Conservation (phyloP, 2,797 vertebrate species). For the Sebastes nivosus region DNA sequence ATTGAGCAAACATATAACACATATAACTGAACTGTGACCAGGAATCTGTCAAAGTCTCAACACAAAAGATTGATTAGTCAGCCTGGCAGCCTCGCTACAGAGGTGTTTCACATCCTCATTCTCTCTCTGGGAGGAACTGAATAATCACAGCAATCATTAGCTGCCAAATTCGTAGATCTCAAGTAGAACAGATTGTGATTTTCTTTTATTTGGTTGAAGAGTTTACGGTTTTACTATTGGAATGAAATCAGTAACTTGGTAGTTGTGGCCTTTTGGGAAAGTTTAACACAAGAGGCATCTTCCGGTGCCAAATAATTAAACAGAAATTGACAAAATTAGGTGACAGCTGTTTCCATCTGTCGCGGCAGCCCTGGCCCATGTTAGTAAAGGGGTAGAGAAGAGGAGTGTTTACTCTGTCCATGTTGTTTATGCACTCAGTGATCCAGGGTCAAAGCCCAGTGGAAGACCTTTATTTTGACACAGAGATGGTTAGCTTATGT, state of each 20-base stretch:
- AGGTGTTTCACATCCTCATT: conserved; percentile 60
- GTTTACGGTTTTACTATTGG: background rate
- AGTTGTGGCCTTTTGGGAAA: background rate
- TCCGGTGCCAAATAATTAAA: background rate
- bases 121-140: background rate
- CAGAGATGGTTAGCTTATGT: background rate
- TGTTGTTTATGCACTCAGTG: background rate
- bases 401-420: background rate
- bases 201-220: background rate
- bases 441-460: conserved; percentile 1
- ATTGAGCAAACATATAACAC: background rate
- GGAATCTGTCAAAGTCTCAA: background rate
- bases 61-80: background rate
- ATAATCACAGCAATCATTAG: background rate
- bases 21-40: background rate
- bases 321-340: background rate
- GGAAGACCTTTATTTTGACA: background rate
- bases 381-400: background rate
- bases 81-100: background rate
- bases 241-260: background rate
- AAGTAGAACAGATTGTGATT: background rate
- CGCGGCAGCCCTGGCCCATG: background rate
- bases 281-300: background rate
- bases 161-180: background rate
- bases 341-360: background rate